A percentile compares a stretch with the other conserved stretches of the same genome.
Evolutionary conservation across 2,888 invertebrate species (phyloP).

Genomic region (Xanthorhoe designata): DNA sequence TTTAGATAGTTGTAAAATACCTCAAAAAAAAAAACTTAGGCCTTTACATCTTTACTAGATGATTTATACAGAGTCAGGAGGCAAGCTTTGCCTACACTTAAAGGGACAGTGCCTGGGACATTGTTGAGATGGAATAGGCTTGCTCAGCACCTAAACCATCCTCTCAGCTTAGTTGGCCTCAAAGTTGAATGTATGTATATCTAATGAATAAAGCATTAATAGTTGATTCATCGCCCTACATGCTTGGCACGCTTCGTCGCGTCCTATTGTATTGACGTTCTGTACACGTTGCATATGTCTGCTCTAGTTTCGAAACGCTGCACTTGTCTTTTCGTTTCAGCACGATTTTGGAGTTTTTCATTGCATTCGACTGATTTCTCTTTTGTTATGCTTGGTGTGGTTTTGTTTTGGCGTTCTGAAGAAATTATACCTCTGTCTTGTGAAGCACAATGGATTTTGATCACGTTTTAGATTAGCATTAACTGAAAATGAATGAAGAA

Average conservation of each 20-base stretch:
- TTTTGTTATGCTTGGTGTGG: slow-evolving; percentile 60
- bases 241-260: slow-evolving; percentile 71
- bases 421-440: slow-evolving; percentile 24
- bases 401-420: slow-evolving; percentile 37
- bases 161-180: no score
- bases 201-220: slow-evolving; percentile 57
- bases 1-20: not conserved
- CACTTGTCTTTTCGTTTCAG: slow-evolving; percentile 58
- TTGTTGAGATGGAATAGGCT: no score
- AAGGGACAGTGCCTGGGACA: no score
- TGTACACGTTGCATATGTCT: slow-evolving; percentile 53
- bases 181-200: not conserved
- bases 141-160: no score
- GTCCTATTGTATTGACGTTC: slow-evolving; percentile 51
- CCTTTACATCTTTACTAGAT: no score
- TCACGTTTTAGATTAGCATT: not conserved
- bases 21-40: no score
- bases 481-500: no score
- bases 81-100: no score
- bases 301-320: slow-evolving; percentile 53
- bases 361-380: slow-evolving; percentile 22
- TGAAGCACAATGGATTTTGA: slow-evolving; percentile 8
- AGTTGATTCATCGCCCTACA: slow-evolving; percentile 70
- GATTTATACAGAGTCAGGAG: no score
- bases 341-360: slow-evolving; percentile 47